These are phyloP conservation scores for Apamea crenata DNA, from an alignment of 2,888 invertebrate species.

Conservation along the genomic window DNA sequence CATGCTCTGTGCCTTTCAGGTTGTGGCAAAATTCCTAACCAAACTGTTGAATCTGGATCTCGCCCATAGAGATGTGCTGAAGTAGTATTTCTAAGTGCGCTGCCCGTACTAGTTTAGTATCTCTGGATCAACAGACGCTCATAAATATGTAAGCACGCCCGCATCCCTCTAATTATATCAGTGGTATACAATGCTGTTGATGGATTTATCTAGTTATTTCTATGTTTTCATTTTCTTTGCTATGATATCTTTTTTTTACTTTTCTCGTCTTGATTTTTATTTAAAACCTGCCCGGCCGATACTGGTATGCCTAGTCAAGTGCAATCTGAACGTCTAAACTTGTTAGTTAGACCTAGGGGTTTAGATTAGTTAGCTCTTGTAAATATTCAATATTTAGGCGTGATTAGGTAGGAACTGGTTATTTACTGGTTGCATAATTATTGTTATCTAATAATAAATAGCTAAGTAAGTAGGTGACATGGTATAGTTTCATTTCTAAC, in stretches of 20 bases:
- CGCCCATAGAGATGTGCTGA: neutral
- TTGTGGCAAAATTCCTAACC: neutral
- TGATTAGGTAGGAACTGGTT: neutral
- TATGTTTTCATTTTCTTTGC: conserved; percentile 17
- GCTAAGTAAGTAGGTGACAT: too few relatives aligned
- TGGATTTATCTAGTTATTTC: conserved; percentile 49
- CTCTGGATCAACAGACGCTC: conserved; percentile 29
- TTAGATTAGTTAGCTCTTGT: neutral
- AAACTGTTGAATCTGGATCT: neutral
- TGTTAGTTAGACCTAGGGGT: neutral
- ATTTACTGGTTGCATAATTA: neutral
- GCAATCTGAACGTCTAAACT: neutral
- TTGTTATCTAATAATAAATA: too few relatives aligned
- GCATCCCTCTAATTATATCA: conserved; percentile 42
- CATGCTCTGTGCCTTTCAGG: too few relatives aligned
- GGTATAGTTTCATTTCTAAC: neutral
- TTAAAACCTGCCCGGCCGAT: neutral
- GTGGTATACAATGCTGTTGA: conserved; percentile 37
- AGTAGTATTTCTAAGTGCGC: conserved; percentile 14
- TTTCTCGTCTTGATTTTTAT: neutral
- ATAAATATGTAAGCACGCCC: conserved; percentile 38
- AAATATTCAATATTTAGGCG: neutral
- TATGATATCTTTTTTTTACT: neutral
- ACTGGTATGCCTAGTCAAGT: neutral
- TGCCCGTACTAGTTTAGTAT: conserved; percentile 18